Conservation (phyloP, 2,113 vertebrate genomes). For the Ameiurus melas region DNA sequence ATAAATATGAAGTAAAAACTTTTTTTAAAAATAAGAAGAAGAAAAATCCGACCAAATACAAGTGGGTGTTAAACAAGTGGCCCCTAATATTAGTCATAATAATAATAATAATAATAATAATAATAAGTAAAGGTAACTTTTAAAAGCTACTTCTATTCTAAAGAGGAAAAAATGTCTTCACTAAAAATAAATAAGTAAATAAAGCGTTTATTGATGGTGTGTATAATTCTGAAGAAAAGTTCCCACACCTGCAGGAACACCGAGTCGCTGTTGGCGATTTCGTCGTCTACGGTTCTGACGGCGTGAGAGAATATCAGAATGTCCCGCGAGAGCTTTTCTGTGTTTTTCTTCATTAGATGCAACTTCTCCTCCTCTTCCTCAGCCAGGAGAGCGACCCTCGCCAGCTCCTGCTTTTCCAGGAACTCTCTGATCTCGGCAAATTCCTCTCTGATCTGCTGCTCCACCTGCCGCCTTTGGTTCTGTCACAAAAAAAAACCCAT, state of each 20-base stretch:
- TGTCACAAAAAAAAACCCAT: slow-evolving; percentile 39
- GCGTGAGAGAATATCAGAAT: slow-evolving; percentile 72
- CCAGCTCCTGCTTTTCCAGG: slow-evolving; percentile 66
- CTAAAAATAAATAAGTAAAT: too few relatives aligned
- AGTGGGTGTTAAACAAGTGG: neutral
- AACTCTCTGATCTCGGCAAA: slow-evolving; percentile 69
- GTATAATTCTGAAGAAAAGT: neutral
- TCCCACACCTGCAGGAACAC: slow-evolving; percentile 68
- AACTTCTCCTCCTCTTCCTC: slow-evolving; percentile 69
- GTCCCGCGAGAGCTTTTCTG: slow-evolving; percentile 66
- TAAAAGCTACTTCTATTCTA: neutral
- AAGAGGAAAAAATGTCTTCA: neutral
- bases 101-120: neutral
- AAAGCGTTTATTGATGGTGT: neutral
- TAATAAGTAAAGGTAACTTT: neutral
- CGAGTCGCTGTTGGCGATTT: slow-evolving; percentile 61
- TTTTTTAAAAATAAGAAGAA: neutral
- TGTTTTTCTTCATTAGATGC: slow-evolving; percentile 67
- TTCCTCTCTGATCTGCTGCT: slow-evolving; percentile 67
- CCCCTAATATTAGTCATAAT: too few relatives aligned
- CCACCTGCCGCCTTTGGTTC: slow-evolving; percentile 70
- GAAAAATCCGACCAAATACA: neutral
- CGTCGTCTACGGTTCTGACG: slow-evolving; percentile 71
- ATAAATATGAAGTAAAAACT: too few relatives aligned
- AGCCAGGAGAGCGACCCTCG: slow-evolving; percentile 59